Evolutionary conservation across 1,140 invertebrate genomes (phyloP), one percentile per base, ranked within the genome.

Genomic region (Dinothrombium tinctorium): DNA sequence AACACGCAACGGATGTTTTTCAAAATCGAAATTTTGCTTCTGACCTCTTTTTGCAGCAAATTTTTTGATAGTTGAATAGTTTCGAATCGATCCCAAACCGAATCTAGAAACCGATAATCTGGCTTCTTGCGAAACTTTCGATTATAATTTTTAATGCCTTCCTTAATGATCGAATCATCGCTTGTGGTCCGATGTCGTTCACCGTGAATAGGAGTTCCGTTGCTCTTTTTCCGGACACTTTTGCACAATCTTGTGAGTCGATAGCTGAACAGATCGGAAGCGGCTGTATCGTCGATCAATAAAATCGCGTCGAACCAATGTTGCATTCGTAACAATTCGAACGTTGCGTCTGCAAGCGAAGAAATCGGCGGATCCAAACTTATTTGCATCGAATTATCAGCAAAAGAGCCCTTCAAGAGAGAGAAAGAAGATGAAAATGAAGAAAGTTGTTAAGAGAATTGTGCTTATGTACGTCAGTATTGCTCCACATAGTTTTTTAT

Each of bases 271-370:
- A 44, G 23, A 37, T 46, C 45, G 14, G 45, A 46, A 6, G 33
- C 36, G 12, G 44, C 26, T 15, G 45, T 38, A 40, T 46, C 45
- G 32, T 46, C 45, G 26, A 46, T 41, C 6, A 46, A 28, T 8
- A 46, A 32, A 3, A 46, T 44, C 14, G 45, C 45, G 24, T 46
- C 45, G 22, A 46, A 46, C 45, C 45, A 46, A 15, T 46, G 42
- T 23, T 46, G 45, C 15, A 35, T 33, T 21, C 37, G 17, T 12
- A 46, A 24, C 20, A 46, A 24, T 32, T 42, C 25, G 36, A 43
- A 46, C 14, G 41, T 37, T 17, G 45, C 45, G 40, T 46, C 45
- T 21, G 45, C 45, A 20, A 46, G 25, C 3, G 45, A 29, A n/a
- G 36, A 42, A 14, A 46, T 46, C 21, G 45, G 45, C 21, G 45